These are phyloP conservation scores for Auanema sp. DNA, from an alignment of 2,888 invertebrate genomes.

Conservation along the genomic window DNA sequence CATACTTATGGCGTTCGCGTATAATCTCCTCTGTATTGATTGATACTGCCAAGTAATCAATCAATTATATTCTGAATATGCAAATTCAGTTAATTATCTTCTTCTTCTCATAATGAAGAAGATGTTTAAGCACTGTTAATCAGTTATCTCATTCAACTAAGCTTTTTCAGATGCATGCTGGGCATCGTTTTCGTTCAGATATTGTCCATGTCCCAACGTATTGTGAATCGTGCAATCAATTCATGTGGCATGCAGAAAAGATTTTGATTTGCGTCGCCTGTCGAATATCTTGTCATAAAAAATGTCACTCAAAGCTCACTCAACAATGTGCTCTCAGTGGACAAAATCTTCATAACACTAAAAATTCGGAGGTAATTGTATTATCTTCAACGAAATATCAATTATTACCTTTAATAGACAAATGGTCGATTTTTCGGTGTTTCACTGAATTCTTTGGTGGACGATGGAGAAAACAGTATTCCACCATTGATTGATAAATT, in stretches of 20 bases:
- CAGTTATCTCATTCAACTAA: no score
- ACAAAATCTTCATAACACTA: neutral
- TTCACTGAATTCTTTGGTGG: constrained; percentile 75
- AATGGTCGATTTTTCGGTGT: constrained; percentile 77
- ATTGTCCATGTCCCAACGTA: constrained; percentile 94
- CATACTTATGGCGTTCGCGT: no score
- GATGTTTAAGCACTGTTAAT: no score
- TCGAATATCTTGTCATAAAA: constrained; percentile 87
- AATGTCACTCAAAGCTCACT: constrained; percentile 80
- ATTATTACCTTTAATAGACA: neutral
- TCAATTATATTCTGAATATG: no score
- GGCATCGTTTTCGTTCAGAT: constrained; percentile 82
- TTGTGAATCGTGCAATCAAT: constrained; percentile 80
- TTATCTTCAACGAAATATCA: neutral
- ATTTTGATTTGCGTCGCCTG: constrained; percentile 72
- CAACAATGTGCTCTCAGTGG: constrained; percentile 58
- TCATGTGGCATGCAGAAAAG: constrained; percentile 93
- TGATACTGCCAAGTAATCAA: no score
- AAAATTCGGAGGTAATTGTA: neutral
- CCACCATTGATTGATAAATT: constrained; percentile 86
- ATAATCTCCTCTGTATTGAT: no score
- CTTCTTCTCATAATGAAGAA: no score
- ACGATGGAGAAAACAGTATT: constrained; percentile 58
- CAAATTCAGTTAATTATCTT: no score
- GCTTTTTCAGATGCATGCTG: constrained; percentile 72